These are phyloP conservation scores for Beris morrisii DNA, from an alignment of 2,888 invertebrate genomes.

Conservation along the genomic window DNA sequence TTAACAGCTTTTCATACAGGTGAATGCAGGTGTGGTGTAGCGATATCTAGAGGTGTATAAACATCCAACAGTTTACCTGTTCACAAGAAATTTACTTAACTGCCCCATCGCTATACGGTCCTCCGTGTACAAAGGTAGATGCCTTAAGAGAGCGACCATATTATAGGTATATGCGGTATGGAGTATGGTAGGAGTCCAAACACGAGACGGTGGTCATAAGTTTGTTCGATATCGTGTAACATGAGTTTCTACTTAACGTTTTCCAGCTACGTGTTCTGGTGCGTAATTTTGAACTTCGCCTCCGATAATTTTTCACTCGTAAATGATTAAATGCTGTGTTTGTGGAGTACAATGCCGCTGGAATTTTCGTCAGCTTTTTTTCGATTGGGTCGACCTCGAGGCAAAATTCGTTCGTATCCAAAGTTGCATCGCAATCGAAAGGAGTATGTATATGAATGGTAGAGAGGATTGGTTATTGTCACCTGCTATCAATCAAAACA, in stretches of 20 bases:
- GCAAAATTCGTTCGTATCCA: constrained; percentile 24
- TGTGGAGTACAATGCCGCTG: constrained; percentile 29
- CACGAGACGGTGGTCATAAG: constrained; percentile 36
- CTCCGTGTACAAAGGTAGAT: constrained; percentile 8
- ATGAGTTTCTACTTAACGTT: constrained; percentile 36
- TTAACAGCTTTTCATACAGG: constrained; percentile 26
- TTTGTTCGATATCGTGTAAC: constrained; percentile 33
- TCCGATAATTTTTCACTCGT: constrained; percentile 35
- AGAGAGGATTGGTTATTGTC: constrained; percentile 26
- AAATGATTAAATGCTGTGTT: constrained; percentile 34
- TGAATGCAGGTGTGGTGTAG: constrained; percentile 17
- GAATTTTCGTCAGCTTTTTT: constrained; percentile 28
- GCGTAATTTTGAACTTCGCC: constrained; percentile 34
- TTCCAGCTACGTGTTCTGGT: constrained; percentile 33
- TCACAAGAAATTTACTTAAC: constrained; percentile 29
- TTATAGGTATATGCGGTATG: constrained; percentile 15
- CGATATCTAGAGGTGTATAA: no score
- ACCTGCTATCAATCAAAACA: constrained; percentile 33
- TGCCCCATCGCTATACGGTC: constrained; percentile 23
- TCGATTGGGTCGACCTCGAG: constrained; percentile 21
- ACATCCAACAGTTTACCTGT: constrained; percentile 26
- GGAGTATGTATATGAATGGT: constrained; percentile 12
- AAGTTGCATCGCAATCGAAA: constrained; percentile 18
- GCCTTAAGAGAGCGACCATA: constrained; percentile 22
- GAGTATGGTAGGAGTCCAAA: constrained; percentile 18